Evolutionary conservation across 1,140 invertebrate genomes (phyloP).

Genomic region (Pseudomyrmex dendroicus): DNA sequence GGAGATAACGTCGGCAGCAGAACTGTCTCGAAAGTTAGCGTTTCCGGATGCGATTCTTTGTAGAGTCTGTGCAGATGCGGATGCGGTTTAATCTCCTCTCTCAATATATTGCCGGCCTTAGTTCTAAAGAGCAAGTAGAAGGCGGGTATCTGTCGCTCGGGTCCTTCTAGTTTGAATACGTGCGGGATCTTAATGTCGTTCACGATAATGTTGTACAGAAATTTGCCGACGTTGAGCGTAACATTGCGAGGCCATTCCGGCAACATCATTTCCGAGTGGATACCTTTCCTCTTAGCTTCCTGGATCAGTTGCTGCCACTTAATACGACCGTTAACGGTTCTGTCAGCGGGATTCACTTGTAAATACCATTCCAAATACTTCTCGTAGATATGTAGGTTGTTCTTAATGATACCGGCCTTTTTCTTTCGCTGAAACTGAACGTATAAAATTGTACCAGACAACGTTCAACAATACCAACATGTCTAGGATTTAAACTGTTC

Average conservation of each 20-base stretch:
- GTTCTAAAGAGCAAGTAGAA: conserved; percentile 93
- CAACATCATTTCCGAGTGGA: conserved; percentile 86
- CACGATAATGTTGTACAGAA: conserved; percentile 94
- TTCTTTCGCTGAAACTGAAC: conserved; percentile 88
- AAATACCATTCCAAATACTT: conserved; percentile 91
- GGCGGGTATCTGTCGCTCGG: conserved; percentile 86
- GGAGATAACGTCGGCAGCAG: conserved; percentile 92
- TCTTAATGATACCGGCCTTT: conserved; percentile 88
- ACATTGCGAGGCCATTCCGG: conserved; percentile 89
- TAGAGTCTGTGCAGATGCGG: conserved; percentile 90
- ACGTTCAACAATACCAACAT: conserved; percentile 75
- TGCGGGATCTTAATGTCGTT: conserved; percentile 89
- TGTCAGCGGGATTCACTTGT: conserved; percentile 61
- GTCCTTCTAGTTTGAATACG: conserved; percentile 85
- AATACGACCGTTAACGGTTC: conserved; percentile 87
- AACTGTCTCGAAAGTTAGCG: conserved; percentile 89
- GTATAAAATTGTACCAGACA: conserved; percentile 70
- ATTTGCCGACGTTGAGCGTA: conserved; percentile 89
- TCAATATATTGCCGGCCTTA: conserved; percentile 86
- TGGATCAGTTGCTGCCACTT: conserved; percentile 90
- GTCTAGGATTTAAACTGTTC: conserved; percentile 24
- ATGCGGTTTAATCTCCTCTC: conserved; percentile 92
- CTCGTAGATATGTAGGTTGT: conserved; percentile 88
- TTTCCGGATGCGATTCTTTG: conserved; percentile 87
- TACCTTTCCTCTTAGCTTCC: conserved; percentile 85